Conservation (phyloP, 2,797 vertebrate species). For the Bucorvus abyssinicus region DNA sequence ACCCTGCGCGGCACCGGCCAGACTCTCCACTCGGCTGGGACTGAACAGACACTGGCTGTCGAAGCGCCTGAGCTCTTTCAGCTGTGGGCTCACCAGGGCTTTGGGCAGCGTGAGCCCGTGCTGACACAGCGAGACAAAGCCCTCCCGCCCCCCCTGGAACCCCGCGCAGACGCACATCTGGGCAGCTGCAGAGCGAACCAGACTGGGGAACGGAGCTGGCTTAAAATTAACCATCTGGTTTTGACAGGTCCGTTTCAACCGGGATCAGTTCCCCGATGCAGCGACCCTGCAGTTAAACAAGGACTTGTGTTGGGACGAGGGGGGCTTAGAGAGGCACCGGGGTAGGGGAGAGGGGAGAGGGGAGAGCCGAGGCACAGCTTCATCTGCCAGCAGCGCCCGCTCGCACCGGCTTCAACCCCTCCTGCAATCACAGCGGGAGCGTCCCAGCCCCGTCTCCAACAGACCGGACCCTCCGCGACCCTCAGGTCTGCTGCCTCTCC, state of each 20-base stretch:
- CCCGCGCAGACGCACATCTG: background rate
- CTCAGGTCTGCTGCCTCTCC: background rate
- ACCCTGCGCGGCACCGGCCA: accelerated
- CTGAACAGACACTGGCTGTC: background rate
- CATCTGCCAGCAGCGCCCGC: background rate
- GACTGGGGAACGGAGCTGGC: background rate
- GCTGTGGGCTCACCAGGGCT: background rate
- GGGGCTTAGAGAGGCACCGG: background rate
- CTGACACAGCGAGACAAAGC: background rate
- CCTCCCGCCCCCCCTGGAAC: background rate
- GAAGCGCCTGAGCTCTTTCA: background rate
- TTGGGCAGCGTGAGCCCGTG: background rate
- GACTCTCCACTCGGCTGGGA: too few species aligned
- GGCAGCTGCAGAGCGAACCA: background rate
- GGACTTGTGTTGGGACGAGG: background rate
- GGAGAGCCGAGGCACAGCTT: background rate
- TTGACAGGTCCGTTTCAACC: background rate
- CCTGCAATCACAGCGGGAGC: background rate
- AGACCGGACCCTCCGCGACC: background rate
- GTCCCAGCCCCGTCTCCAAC: background rate
- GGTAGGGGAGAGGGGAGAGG: background rate
- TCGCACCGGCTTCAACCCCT: background rate
- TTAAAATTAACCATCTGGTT: constrained; percentile 51
- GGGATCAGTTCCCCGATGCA: constrained; percentile 6
- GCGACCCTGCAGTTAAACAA: background rate